Evolutionary conservation across 2,888 invertebrate genomes (phyloP).

Genomic region (Cheilosia urbana): DNA sequence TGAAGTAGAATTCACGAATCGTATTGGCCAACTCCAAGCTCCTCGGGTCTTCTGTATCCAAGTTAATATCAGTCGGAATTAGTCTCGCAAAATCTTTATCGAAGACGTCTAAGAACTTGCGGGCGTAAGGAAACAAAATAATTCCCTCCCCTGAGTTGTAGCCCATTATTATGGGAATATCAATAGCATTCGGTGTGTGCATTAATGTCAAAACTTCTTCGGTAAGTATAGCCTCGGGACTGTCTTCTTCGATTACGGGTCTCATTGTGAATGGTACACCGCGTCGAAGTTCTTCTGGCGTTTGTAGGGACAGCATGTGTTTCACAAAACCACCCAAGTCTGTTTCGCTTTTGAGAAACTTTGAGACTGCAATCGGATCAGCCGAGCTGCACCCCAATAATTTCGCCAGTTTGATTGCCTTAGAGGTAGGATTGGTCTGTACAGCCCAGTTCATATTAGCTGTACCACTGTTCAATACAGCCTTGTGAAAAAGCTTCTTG

Average conservation of each 20-base stretch:
- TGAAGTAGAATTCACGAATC: conserved; percentile 84
- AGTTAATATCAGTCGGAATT: conserved; percentile 80
- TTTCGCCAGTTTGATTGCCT: conserved; percentile 79
- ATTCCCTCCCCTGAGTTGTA: conserved; percentile 86
- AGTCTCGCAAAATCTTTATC: conserved; percentile 80
- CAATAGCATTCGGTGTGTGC: conserved; percentile 82
- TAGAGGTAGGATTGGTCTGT: conserved; percentile 77
- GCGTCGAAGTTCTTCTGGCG: conserved; percentile 80
- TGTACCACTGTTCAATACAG: conserved; percentile 82
- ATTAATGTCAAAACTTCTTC: conserved; percentile 84
- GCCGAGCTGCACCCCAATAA: conserved; percentile 77
- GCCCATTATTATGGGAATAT: conserved; percentile 85
- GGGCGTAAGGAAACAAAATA: conserved; percentile 79
- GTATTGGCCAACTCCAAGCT: conserved; percentile 76
- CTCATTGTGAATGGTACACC: conserved; percentile 80
- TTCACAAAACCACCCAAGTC: conserved; percentile 77
- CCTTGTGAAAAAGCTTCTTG: conserved; percentile 81
- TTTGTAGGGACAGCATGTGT: conserved; percentile 76
- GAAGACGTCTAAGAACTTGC: conserved; percentile 78
- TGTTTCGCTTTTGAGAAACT: conserved; percentile 70
- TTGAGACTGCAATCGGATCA: conserved; percentile 64
- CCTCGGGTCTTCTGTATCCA: conserved; percentile 75
- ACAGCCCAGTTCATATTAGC: conserved; percentile 82
- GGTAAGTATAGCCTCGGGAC: conserved; percentile 79
- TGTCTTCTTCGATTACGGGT: conserved; percentile 80